These are phyloP conservation scores for Seriola rivoliana DNA, from an alignment of 2,113 vertebrate genomes.

Conservation along the genomic window DNA sequence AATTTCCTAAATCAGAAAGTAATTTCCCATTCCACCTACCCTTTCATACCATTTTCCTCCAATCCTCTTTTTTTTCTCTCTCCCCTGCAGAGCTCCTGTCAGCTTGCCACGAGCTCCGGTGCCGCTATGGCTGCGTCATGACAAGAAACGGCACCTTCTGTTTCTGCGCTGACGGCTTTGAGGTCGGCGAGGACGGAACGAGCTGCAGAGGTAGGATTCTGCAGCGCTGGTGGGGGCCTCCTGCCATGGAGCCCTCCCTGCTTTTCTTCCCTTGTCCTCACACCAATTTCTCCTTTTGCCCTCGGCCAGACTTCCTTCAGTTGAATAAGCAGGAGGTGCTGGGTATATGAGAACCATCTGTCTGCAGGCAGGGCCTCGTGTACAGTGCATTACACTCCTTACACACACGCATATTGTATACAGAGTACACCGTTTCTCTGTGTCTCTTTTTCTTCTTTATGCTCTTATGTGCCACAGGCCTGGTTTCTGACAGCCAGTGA, in stretches of 20 bases:
- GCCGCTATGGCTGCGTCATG: constrained; percentile 93
- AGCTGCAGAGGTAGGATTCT: constrained; percentile 90
- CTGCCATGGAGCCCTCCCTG: constrained; percentile 1
- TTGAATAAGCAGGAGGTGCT: constrained; percentile 62
- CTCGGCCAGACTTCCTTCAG: constrained; percentile 59
- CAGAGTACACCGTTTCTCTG: neutral
- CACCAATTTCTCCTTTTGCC: constrained; percentile 42
- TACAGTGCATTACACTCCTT: constrained; percentile 11
- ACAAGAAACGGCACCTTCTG: constrained; percentile 91
- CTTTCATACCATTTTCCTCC: constrained; percentile 20
- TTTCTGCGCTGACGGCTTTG: constrained; percentile 92
- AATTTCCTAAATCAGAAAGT: constrained; percentile 67
- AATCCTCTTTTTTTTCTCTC: constrained; percentile 9
- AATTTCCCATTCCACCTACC: constrained; percentile 54
- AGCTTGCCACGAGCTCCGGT: constrained; percentile 91
- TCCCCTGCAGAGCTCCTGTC: constrained; percentile 89
- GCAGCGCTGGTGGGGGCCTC: neutral
- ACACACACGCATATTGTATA: constrained; percentile 19
- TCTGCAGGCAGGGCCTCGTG: constrained; percentile 48
- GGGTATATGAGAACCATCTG: constrained; percentile 68
- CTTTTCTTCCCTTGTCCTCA: neutral
- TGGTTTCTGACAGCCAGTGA: constrained; percentile 34
- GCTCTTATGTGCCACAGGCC: constrained; percentile 31
- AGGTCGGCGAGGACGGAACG: constrained; percentile 88
- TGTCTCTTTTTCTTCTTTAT: neutral